Conservation (phyloP, 2,888 invertebrate genomes). For the Himalopsyche japonica region DNA sequence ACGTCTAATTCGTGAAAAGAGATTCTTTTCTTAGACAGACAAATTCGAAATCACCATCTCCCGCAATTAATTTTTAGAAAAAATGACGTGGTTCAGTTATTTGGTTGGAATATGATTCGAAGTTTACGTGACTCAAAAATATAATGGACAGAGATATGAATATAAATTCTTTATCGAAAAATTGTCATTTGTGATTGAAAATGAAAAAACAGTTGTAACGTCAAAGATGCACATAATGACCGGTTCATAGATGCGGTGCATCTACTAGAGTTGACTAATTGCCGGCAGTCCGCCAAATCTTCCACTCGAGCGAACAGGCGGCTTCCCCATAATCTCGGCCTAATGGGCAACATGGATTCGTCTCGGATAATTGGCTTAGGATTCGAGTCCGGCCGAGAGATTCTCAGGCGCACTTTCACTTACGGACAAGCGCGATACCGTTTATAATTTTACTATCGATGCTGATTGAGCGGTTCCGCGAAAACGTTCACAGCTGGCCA, state of each 20-base stretch:
- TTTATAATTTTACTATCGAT: neutral
- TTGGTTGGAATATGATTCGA: too few relatives aligned
- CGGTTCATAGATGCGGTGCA: neutral
- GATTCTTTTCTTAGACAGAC: too few relatives aligned
- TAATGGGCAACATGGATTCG: neutral
- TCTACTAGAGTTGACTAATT: neutral
- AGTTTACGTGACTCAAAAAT: too few relatives aligned
- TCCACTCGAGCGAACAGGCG: neutral
- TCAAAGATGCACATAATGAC: too few relatives aligned
- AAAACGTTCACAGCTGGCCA: neutral
- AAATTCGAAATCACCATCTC: too few relatives aligned
- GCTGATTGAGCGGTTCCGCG: neutral
- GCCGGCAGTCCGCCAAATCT: neutral
- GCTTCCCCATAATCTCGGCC: neutral
- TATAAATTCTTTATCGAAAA: too few relatives aligned
- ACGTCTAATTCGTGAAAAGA: too few relatives aligned
- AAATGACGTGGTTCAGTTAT: too few relatives aligned
- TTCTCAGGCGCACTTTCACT: neutral
- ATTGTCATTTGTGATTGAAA: too few relatives aligned
- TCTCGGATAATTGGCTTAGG: neutral
- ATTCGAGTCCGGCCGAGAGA: neutral
- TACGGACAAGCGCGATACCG: neutral
- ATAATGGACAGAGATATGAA: too few relatives aligned
- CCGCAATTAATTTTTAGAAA: too few relatives aligned
- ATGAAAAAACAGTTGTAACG: too few relatives aligned